Evolutionary conservation across 2,797 vertebrate genomes (phyloP), one percentile per base, ranked within the genome.

Genomic region (Dendrocincla tyrannina): DNA sequence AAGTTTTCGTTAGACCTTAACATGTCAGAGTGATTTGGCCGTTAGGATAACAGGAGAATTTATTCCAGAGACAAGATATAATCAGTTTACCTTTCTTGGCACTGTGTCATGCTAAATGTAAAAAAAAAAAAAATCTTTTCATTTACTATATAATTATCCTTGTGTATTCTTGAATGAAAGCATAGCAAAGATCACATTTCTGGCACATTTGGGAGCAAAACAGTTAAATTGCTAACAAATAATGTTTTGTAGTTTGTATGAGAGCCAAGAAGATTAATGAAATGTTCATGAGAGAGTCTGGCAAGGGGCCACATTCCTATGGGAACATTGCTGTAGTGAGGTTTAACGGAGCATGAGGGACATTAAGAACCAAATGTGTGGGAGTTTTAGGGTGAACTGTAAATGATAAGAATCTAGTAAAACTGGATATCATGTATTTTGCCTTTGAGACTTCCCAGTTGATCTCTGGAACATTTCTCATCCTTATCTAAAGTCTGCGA

Each of bases 261-360:
- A 94, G 92, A 97, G 97, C 97, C 98, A 97, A 97, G 96, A 97
- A 97, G 97, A 97, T 98, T 98, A 98, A 98, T 98, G 97, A 98
- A 98, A 98, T 97, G 98, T 97, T 98, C 97, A 97, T 98, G 97
- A 98, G 97, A 97, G 97, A 94, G 56, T 76, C 96, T 98, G 98
- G 98, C 97, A 97, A 97, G 53, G 88, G 24, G 97, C 98, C 98
- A 98, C 97, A 98, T 98, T 98, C 98, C 98, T 98, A 98, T 98
- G 98, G 98, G 98, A 98, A 98, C 96, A 91, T 95, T 96, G 96
- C 95, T 91, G 93, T 83, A 96, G 95, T 82, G 94, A 96, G 91
- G 82, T 96, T 97, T 96, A 96, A 94, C 87, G 9, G 95, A 96
- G 97, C 96, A 96, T 93, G 62, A 93, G 97, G 97, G 95, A 97